phyloP scores from a whole-genome alignment of 37 sponge, comb jelly and placozoan species.

The Crambe crambe region DNA sequence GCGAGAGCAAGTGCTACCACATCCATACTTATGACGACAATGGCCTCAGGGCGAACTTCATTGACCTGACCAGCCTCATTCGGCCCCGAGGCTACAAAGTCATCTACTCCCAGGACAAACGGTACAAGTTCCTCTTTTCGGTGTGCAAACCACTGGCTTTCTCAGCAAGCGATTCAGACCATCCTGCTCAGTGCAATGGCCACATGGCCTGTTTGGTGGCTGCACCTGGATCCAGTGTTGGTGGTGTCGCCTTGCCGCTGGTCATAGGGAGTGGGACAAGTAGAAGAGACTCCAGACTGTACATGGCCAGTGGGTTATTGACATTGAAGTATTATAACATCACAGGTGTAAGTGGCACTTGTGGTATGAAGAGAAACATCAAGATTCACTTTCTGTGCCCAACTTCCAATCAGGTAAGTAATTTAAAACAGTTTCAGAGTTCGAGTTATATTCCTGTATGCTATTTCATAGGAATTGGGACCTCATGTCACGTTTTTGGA shows the following conservation, averaged over 20 bases:
- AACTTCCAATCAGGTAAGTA: conserved; percentile 31
- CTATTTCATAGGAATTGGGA: conserved; percentile 27
- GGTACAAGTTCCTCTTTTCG: conserved; percentile 23
- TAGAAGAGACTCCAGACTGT: background rate
- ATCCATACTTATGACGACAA: conserved; percentile 24
- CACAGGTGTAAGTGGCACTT: background rate
- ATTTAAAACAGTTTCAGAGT: background rate
- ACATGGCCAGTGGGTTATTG: background rate
- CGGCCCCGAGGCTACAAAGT: conserved; percentile 41
- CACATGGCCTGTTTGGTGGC: background rate
- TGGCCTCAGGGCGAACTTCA: conserved; percentile 53
- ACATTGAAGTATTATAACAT: background rate
- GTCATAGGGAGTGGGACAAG: background rate
- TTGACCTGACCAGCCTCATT: conserved; percentile 60
- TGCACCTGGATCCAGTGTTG: background rate
- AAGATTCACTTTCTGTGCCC: conserved; percentile 57
- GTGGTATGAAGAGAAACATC: background rate
- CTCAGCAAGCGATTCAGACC: background rate
- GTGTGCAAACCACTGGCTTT: conserved; percentile 50
- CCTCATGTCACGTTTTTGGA: conserved; percentile 42
- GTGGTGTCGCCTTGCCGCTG: background rate
- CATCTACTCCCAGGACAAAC: conserved; percentile 4
- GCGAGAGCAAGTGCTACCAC: conserved; percentile 72
- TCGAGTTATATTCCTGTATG: background rate
- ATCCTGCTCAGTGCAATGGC: conserved; percentile 5